Conservation (phyloP, 2,113 vertebrate species). For the Amphiprion percula region DNA sequence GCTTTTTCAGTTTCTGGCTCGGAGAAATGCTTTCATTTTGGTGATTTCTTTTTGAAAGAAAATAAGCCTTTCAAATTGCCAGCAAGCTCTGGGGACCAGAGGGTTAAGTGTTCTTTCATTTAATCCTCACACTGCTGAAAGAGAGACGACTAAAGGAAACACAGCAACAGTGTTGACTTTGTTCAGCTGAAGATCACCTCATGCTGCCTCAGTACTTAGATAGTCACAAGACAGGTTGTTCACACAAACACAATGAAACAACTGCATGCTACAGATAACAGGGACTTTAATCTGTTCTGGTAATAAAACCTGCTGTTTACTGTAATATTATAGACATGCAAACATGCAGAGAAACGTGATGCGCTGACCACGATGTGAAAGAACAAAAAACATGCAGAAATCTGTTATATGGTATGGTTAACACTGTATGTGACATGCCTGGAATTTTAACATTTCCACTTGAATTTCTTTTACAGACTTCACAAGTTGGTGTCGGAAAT, state of each 20-base stretch:
- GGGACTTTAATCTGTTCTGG: background rate
- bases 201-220: conserved; percentile 21
- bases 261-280: conserved; percentile 39
- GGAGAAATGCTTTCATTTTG: too few relatives aligned
- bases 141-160: conserved; percentile 8
- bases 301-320: conserved; percentile 3
- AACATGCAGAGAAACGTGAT: background rate
- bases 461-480: background rate
- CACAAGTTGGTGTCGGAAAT: too few relatives aligned
- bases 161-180: conserved; percentile 52
- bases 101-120: background rate
- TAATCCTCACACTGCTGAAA: background rate
- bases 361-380: background rate
- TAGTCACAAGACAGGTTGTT: conserved; percentile 58
- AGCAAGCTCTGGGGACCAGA: too few relatives aligned
- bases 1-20: too few relatives aligned
- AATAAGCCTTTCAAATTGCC: too few relatives aligned
- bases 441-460: conserved; percentile 11
- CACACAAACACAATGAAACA: conserved; percentile 21
- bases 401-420: background rate
- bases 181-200: conserved; percentile 47
- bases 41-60: too few relatives aligned
- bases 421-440: conserved; percentile 21
- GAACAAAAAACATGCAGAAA: background rate
- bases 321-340: background rate